Evolutionary conservation across 1,140 invertebrate species (phyloP).

Genomic region (Drosophila kohkoa): DNA sequence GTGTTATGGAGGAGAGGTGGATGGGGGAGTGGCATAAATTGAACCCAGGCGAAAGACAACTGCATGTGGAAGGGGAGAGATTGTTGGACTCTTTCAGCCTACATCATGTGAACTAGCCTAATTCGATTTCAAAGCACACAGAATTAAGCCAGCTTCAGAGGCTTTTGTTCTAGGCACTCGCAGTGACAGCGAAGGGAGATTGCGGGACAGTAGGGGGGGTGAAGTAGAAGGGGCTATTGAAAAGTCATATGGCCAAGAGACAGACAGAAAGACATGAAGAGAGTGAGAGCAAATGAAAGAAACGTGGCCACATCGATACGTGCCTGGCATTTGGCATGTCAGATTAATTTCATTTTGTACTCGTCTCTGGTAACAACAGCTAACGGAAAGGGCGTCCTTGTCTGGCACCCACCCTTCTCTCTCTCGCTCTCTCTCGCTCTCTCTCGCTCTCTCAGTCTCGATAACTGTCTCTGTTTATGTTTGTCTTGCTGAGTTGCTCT

Average conservation of each 20-base stretch:
- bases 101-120: slow-evolving; percentile 54
- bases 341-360: slow-evolving; percentile 77
- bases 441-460: no score
- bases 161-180: slow-evolving; percentile 57
- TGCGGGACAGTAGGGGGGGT: slow-evolving; percentile 1
- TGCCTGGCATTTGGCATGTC: slow-evolving; percentile 77
- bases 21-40: slow-evolving; percentile 60
- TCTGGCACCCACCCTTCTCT: no score
- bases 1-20: slow-evolving; percentile 13
- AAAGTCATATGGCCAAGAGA: slow-evolving; percentile 61
- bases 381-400: not conserved
- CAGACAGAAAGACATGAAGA: slow-evolving; percentile 5
- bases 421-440: no score
- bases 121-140: slow-evolving; percentile 79
- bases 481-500: slow-evolving; percentile 22
- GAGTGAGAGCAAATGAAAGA: slow-evolving; percentile 58
- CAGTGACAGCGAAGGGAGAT: not conserved
- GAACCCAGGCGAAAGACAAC: slow-evolving; percentile 53
- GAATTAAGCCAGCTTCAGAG: slow-evolving; percentile 64
- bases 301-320: slow-evolving; percentile 75
- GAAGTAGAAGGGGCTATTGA: slow-evolving; percentile 55
- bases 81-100: not conserved
- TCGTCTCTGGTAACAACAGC: not conserved
- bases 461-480: slow-evolving; percentile 22
- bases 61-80: slow-evolving; percentile 3